Base-by-base conservation (phyloP, 1,140 invertebrate genomes). In the Sesamia nonagrioides region DNA sequence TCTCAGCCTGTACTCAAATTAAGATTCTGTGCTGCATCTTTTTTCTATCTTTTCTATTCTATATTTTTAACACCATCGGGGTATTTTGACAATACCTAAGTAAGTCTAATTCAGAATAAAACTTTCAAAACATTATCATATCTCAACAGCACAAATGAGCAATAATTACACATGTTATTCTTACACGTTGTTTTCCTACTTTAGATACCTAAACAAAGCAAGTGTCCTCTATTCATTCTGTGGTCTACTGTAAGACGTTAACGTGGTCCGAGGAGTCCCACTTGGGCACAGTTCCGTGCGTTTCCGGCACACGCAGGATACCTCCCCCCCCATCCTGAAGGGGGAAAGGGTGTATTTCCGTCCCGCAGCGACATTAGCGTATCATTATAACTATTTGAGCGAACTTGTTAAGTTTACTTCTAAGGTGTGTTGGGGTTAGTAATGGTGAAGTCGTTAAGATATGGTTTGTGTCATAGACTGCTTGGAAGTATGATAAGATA, bases 241-340 rank as follows among this genome's bases (percentile, higher is more conserved):
- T 5, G 11, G 18, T 74, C 54, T 74, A 60, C 15, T 15, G 21
- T 42, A 75, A 75, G 58, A 75, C 42, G 72, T 75, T 75, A 35
- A n/a, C 27, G 58, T 33, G 58, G 73, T 75, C 73, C 73, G 56
- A 75, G 45, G 8, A 42, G 73, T 61, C 58, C 58, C 45, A 37
- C 58, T 75, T 35, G 73, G 58, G 58, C 45, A 75, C 73, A 60
- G 73, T 61, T 61, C 58, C 73, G 73, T 69, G 66, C 73, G 73
- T 61, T 75, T 75, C 73, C 73, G 73, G 73, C 58, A 37, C 58
- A 75, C 73, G 73, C 56, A 63, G 40, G n/a, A 37, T 61, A 50
- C 73, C 11, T 8, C 37, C 27, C 27, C 21, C 71, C 35, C 40
- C 18, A 11, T 17, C 40, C n/a, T 27, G 8, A 21, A 17, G 3